These are phyloP conservation scores for Neodiprion virginianus DNA, from an alignment of 1,140 invertebrate genomes.

Conservation along the genomic window DNA sequence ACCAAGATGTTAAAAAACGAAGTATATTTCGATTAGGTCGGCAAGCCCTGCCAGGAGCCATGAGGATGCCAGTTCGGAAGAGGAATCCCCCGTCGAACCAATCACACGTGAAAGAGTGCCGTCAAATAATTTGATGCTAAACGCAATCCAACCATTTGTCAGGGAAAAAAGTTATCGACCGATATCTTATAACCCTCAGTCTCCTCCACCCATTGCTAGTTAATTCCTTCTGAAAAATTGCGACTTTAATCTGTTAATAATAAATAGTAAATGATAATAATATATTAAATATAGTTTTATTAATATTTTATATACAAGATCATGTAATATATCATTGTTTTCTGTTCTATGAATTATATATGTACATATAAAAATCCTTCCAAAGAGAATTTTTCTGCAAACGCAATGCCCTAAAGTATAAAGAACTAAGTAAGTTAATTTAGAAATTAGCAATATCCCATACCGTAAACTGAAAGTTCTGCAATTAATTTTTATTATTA, in stretches of 20 bases:
- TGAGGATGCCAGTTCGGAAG: constrained; percentile 39
- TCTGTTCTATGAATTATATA: constrained; percentile 8
- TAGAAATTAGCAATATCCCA: not conserved
- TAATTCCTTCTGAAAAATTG: constrained; percentile 20
- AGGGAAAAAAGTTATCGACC: constrained; percentile 55
- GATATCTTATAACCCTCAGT: constrained; percentile 53
- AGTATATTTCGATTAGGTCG: constrained; percentile 45
- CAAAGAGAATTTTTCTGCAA: constrained; percentile 7
- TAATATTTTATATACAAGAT: not conserved
- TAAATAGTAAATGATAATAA: not conserved
- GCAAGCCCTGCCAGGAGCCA: constrained; percentile 44
- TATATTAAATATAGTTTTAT: not conserved
- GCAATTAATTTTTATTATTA: not conserved
- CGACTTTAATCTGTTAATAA: not conserved
- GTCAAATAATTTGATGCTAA: constrained; percentile 39
- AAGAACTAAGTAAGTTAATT: not conserved
- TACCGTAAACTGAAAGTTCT: not conserved
- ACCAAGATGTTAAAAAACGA: constrained; percentile 25
- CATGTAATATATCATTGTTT: constrained; percentile 3
- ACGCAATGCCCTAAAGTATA: not conserved
- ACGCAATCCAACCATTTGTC: constrained; percentile 51
- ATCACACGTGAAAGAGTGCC: constrained; percentile 38
- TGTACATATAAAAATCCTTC: constrained; percentile 1
- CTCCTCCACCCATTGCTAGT: constrained; percentile 43
- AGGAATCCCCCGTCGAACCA: constrained; percentile 42